These are phyloP conservation scores for Dyspetes luteomarginatus DNA, from an alignment of 2,888 invertebrate genomes.

Conservation along the genomic window DNA sequence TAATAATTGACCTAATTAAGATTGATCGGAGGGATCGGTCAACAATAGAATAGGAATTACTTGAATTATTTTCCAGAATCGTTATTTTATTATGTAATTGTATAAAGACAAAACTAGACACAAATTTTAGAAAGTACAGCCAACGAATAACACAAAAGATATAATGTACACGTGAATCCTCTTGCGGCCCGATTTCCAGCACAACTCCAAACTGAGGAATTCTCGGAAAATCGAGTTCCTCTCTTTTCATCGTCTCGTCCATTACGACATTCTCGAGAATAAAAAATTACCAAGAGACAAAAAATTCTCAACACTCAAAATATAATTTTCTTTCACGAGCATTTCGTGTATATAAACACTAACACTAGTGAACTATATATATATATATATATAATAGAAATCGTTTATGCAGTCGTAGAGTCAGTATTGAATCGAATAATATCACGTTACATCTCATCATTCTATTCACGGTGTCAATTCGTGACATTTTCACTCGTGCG, in stretches of 20 bases:
- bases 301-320: not conserved
- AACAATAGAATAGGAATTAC: not conserved
- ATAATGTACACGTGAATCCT: constrained; percentile 26
- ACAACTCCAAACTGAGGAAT: constrained; percentile 20
- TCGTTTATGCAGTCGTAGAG: constrained; percentile 19
- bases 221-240: constrained; percentile 28
- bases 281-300: not conserved
- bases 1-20: not conserved
- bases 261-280: not conserved
- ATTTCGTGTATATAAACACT: too few relatives aligned
- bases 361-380: too few relatives aligned
- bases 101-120: not conserved
- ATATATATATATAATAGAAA: not conserved
- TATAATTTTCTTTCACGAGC: too few relatives aligned
- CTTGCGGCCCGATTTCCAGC: constrained; percentile 37
- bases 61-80: not conserved
- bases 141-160: constrained; percentile 19
- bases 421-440: constrained; percentile 32
- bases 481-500: constrained; percentile 65
- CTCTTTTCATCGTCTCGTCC: not conserved
- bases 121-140: constrained; percentile 41
- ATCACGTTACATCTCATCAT: constrained; percentile 37
- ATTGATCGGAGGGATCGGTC: not conserved
- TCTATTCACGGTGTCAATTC: constrained; percentile 65
- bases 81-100: not conserved